These are phyloP conservation scores for Cremastobaeus sp. DNA, from an alignment of 2,888 invertebrate species.

Conservation along the genomic window DNA sequence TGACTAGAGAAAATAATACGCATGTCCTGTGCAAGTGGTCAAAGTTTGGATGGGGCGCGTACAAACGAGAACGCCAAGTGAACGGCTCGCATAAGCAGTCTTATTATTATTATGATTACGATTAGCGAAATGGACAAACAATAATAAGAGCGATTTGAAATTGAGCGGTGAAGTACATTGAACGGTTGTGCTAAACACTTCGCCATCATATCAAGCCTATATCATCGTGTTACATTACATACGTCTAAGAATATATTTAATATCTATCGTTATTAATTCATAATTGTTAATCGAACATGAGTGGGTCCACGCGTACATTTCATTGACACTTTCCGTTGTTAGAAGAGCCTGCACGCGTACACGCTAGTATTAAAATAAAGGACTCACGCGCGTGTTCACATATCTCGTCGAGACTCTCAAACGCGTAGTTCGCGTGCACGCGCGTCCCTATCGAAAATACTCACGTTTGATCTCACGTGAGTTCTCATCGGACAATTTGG, in stretches of 20 bases:
- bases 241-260: constrained; percentile 67
- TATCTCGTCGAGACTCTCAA: constrained; percentile 5
- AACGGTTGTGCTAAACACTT: constrained; percentile 64
- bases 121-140: constrained; percentile 47
- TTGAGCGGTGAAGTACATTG: constrained; percentile 58
- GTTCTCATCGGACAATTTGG: too few relatives aligned
- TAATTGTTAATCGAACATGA: constrained; percentile 72
- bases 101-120: constrained; percentile 10
- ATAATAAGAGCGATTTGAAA: constrained; percentile 58
- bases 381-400: background rate
- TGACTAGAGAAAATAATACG: constrained; percentile 45
- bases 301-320: constrained; percentile 63
- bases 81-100: constrained; percentile 37
- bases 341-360: constrained; percentile 13
- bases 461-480: too few relatives aligned
- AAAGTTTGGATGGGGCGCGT: constrained; percentile 15
- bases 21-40: constrained; percentile 18
- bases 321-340: constrained; percentile 48
- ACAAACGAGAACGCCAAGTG: constrained; percentile 18
- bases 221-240: constrained; percentile 75
- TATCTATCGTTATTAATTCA: constrained; percentile 71
- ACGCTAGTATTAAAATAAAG: background rate
- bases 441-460: too few relatives aligned
- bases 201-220: constrained; percentile 78
- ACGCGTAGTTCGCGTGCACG: too few relatives aligned